Evolutionary conservation across 2,888 invertebrate species (phyloP), one percentile per base, ranked within the genome.

Genomic region (Alloplasta piceator): DNA sequence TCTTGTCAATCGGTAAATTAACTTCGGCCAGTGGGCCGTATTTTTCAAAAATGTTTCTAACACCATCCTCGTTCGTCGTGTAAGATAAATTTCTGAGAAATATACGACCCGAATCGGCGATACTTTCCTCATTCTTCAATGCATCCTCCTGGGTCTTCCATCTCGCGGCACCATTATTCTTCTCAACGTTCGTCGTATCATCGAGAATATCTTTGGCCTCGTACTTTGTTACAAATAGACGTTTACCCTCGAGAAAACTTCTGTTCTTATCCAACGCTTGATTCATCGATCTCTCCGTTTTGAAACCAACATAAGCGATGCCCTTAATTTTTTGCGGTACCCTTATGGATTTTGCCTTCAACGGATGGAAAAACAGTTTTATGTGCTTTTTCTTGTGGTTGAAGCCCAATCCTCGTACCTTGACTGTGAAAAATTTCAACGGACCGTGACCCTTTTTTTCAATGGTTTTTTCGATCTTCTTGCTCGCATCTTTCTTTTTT

Each of bases 11-110:
- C 0, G 99, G 98, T 89, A 99, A 93, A 92, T 96, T 96, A 0
- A 98, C 94, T 92, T 99, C 98, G 0, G 97, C 94, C 48, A 99
- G 87, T 0, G 97, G 97, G 68, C 98, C 98, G 93, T 95, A 98
- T 92, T 96, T 95, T 89, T 96, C 95, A 93, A 99, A 99, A 0
- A 97, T 89, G 82, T 94, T 93, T 86, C 96, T 96, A 48, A 99
- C 90, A 88, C 98, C 98, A 80, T 96, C 96, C 92, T 98, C 98
- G 0, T 95, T 97, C 6, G 96, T 95, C 2, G 96, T 95, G 90
- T 98, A 99, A 0, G 98, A 94, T 77, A 99, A 94, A 93, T 99
- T 99, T 81, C 99, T 94, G 0, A 98, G 94, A 93, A 98, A 99
- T 87, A 99, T 96, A 85, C 96, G 95, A 1, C 99, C 99, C 84